These are phyloP conservation scores for Diaphora mendica DNA, from an alignment of 2,888 invertebrate genomes.

Conservation along the genomic window DNA sequence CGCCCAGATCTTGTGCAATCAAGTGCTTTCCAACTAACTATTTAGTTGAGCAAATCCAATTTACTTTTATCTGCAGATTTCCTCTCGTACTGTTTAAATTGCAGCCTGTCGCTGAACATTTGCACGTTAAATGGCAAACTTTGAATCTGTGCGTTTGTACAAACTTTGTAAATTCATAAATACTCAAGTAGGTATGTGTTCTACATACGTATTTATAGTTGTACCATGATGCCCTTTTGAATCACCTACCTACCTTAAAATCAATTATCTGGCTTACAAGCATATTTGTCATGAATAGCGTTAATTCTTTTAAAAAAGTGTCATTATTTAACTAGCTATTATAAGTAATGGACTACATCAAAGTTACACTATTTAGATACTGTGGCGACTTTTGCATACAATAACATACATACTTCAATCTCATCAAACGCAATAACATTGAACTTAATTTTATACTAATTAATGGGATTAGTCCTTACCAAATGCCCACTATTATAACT, in stretches of 20 bases:
- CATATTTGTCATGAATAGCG: no score
- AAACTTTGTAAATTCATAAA: background rate
- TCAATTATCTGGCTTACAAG: background rate
- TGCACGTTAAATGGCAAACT: background rate
- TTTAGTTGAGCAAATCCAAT: background rate
- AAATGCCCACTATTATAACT: no score
- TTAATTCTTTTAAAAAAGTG: no score
- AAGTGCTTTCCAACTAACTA: background rate
- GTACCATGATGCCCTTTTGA: background rate
- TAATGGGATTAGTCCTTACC: no score
- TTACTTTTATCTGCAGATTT: slow-evolving; percentile 2
- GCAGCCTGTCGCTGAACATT: background rate
- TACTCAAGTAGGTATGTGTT: background rate
- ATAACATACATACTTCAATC: no score
- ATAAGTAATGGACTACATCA: no score
- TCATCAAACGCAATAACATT: no score
- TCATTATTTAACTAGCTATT: no score
- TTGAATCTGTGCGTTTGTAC: background rate
- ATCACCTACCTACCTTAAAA: background rate
- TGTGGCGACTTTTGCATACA: no score
- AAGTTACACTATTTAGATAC: no score
- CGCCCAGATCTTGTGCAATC: background rate
- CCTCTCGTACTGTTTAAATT: background rate
- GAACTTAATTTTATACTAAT: no score
- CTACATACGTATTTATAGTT: background rate